Evolutionary conservation across 2,888 invertebrate genomes (phyloP), one percentile per base, ranked within the genome.

Genomic region (Toxonevra muliebris): DNA sequence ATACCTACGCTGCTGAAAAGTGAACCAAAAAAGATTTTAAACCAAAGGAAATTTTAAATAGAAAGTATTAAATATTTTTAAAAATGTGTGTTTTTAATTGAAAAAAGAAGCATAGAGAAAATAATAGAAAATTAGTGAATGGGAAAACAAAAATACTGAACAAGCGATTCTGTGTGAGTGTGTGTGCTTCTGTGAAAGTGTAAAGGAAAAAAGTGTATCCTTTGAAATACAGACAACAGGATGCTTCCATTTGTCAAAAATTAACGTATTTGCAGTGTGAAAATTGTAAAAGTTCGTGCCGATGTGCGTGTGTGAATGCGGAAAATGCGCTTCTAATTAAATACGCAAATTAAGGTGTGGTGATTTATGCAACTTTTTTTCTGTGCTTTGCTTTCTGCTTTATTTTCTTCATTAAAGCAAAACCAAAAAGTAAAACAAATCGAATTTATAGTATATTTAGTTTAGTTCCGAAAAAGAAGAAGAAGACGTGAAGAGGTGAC

Each of bases 281-380:
- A 58, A 58, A 42, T 11, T n/a, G 15, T 54, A 10, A 12, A 20
- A 20, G n/a, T 54, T 54, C 8, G 54, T 17, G 17, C 13, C 12
- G 10, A 7, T n/a, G 30, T 58, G 17, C 41, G 5, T 58, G 15
- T 58, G 30, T 58, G 17, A 4, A 1, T 58, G 15, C 42, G 1
- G 2, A 58, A 43, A 42, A 42, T 58, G 10, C 42, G 9, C 17
- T 58, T 55, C 30, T 48, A 55, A 30, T 12, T 30, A 65, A 53
- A 43, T 57, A 65, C 8, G 72, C 76, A 82, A 81, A 80, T 82
- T 82, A 82, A 82, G 82, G 82, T 80, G 82, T 82, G 82, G 82
- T 82, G 79, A 81, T 81, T 82, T 81, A 81, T 82, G 81, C 81
- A 81, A 81, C 79, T 69, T 69, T 69, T 69, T 30, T 30, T 30